Percentiles rank a stretch among this genome's conserved stretches.
These are phyloP conservation scores for Podabrus alpinus DNA, from an alignment of 2,888 invertebrate genomes.

Conservation along the genomic window DNA sequence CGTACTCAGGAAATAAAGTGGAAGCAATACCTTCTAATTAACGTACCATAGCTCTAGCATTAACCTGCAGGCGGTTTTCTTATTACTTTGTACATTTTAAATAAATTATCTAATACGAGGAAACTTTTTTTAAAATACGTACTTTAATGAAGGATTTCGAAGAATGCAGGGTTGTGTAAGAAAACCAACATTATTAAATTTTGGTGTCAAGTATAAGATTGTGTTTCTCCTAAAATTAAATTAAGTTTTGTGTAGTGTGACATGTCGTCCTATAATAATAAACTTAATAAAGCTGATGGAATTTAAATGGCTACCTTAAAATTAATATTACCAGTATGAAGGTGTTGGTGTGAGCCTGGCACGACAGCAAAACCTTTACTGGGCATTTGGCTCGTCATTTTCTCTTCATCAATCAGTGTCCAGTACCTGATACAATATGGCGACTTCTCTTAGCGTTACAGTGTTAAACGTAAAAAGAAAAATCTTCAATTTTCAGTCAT, in stretches of 20 bases:
- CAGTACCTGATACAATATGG: constrained; percentile 40
- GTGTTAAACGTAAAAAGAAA: constrained; percentile 12
- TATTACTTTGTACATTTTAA: neutral
- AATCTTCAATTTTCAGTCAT: constrained; percentile 1
- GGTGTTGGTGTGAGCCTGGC: constrained; percentile 33
- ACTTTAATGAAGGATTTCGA: neutral
- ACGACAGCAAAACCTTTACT: constrained; percentile 32
- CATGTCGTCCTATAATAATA: constrained; percentile 26
- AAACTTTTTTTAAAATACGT: neutral
- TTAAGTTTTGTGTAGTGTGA: constrained; percentile 10
- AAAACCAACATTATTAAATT: neutral
- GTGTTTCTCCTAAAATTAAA: neutral
- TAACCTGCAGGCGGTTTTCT: neutral
- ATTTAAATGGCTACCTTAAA: constrained; percentile 29
- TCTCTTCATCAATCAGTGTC: constrained; percentile 44
- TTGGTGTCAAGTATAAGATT: neutral
- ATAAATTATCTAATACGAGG: neutral
- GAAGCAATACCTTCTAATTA: neutral
- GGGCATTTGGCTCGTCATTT: constrained; percentile 41
- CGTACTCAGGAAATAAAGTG: neutral
- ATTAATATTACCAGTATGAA: constrained; percentile 14
- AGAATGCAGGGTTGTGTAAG: neutral
- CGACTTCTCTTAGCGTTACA: constrained; percentile 30
- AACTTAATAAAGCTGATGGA: constrained; percentile 36
- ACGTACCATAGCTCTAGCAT: neutral